Base-by-base conservation (phyloP, 2,797 vertebrate genomes). In the Sardinella longiceps region DNA sequence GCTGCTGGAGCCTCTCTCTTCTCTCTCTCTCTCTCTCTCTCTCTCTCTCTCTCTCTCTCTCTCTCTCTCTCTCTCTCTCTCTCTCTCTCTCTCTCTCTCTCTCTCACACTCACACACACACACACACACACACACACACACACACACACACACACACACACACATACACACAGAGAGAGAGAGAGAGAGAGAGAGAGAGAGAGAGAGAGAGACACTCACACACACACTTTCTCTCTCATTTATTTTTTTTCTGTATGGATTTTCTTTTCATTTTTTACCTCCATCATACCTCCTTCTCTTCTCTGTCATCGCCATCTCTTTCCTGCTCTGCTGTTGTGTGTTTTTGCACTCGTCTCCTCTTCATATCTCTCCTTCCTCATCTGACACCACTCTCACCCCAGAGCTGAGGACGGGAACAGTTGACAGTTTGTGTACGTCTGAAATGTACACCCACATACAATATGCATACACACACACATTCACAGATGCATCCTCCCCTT, bases 261-360 rank as follows among this genome's bases (percentile, higher is more conserved):
- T 70, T 70, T 15, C 63, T 66, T 66, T 66, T 33, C 63, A 25
- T 12, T 18, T 30, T 66, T 66, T 33, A 3, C 11, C 30, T 33
- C 63, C 37, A 33, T 70, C 63, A 70, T 70, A 28, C 37, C 14
- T 30, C 28, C 63, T 3, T 70, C 63, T 70, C 28, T 30, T 30
- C 63, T 33, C 63, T 33, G 63, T 70, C 63, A 70, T 70, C 63
- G 33, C 63, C 30, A 12, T 70, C 28, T 33, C 63, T 70, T 70
- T 30, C 63, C 63, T 12, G 28, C 30, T 70, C 63, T 30, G 33
- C 63, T 70, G 63, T 30, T 70, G 15, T 70, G 28, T 18, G 33
- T 70, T 70, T 70, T 70, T 70, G 28, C 63, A 70, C 63, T 70
- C 33, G 63, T 70, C 63, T 37, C 33, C 37, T 37, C 63, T 70